These are phyloP conservation scores for Andrena marginata DNA, from an alignment of 2,888 invertebrate species.

Conservation along the genomic window DNA sequence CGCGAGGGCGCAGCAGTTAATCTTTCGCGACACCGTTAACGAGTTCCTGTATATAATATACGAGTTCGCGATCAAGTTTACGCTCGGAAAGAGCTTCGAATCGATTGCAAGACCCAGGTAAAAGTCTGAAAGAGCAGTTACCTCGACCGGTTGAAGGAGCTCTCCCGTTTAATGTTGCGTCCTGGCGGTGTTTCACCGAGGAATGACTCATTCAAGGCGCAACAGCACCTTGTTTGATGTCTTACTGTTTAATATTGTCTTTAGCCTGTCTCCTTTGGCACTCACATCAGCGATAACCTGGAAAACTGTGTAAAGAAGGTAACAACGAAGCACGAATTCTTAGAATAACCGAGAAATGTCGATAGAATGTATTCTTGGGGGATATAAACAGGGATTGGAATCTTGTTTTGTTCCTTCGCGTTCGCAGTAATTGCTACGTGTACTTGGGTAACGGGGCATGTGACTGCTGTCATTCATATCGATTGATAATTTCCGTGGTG, in stretches of 20 bases:
- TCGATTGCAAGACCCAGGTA: slow-evolving; percentile 34
- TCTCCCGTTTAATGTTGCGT: slow-evolving; percentile 32
- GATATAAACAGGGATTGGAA: background rate
- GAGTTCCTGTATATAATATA: no score
- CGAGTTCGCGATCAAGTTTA: background rate
- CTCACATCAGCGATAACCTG: background rate
- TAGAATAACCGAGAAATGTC: background rate
- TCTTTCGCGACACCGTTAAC: background rate
- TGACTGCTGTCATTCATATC: background rate
- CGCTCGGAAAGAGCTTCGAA: background rate
- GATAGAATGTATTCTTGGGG: no score
- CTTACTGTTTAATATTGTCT: slow-evolving; percentile 15
- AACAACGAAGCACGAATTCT: background rate
- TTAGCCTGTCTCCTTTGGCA: background rate
- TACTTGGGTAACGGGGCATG: background rate
- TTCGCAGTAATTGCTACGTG: background rate
- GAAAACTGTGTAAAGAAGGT: background rate
- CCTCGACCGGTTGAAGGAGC: slow-evolving; percentile 52
- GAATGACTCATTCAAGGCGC: slow-evolving; percentile 59
- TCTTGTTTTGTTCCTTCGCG: background rate
- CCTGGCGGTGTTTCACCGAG: slow-evolving; percentile 42
- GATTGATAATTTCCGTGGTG: background rate
- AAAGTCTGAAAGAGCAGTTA: slow-evolving; percentile 62
- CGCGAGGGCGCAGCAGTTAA: background rate
- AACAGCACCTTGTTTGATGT: slow-evolving; percentile 44